Conservation (phyloP, 2,797 vertebrate species). For the Podarcis lilfordi region DNA sequence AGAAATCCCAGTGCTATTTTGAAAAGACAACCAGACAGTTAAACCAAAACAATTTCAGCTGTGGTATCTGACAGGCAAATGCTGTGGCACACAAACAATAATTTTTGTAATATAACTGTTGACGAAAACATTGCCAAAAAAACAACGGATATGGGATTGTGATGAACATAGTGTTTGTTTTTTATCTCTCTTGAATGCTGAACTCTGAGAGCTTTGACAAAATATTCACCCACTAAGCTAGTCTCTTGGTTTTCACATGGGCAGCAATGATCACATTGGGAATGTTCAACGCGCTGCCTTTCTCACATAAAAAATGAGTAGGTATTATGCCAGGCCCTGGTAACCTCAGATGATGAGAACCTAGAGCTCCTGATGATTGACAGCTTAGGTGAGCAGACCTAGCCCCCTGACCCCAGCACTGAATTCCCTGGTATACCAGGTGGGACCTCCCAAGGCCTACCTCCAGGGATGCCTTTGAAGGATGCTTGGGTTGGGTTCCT, state of each 20-base stretch:
- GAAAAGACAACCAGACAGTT: background rate
- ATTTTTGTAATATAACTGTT: too few species aligned
- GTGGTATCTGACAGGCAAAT: background rate
- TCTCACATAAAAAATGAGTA: background rate
- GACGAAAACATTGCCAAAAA: background rate
- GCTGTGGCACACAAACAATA: background rate
- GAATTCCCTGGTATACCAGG: too few species aligned
- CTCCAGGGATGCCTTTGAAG: too few species aligned
- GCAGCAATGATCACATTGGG: background rate
- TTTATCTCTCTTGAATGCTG: background rate
- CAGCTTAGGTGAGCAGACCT: too few species aligned
- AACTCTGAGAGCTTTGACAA: too few species aligned
- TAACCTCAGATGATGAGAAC: too few species aligned
- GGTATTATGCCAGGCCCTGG: too few species aligned
- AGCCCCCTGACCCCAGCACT: too few species aligned
- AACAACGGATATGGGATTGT: background rate
- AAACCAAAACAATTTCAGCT: background rate
- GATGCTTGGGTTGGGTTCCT: too few species aligned
- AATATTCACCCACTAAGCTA: background rate
- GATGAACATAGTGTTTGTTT: background rate
- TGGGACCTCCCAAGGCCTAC: too few species aligned
- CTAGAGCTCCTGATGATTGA: too few species aligned
- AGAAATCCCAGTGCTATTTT: background rate
- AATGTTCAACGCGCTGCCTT: background rate
- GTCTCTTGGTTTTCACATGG: background rate